Evolutionary conservation across 2,888 invertebrate species (phyloP), one percentile per base, ranked within the genome.

Genomic region (Agrochola macilenta): DNA sequence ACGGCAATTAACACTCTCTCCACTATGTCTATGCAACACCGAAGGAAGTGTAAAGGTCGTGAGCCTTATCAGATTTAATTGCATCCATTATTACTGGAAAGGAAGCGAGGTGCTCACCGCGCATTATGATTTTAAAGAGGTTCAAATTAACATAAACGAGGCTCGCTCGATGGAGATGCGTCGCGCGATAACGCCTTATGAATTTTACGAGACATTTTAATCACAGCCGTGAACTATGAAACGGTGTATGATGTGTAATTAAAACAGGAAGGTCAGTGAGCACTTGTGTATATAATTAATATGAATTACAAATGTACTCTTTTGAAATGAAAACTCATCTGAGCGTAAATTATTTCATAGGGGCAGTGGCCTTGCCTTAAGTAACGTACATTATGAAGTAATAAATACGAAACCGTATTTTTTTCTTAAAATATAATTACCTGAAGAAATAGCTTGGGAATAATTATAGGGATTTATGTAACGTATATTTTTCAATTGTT

Each of bases 181-280:
- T 88, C 84, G 78, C 75, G 84, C 90, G 95, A 95, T 95, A 95
- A 91, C 86, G 89, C 85, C 89, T 92, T 93, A 94, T 94, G 94
- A 94, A 92, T 93, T 94, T 94, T 93, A 95, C 90, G 90, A 95
- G 95, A 95, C 94, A 93, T 93, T 95, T 95, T 95, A 96, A 95
- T 95, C 94, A 95, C 92, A 95, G 93, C 95, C 95, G 96, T 96
- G 96, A 96, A 96, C 96, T 96, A 96, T 96, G 96, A 94, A 94
- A 93, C 93, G 88, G 90, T 91, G 92, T 90, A 91, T 90, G 92
- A 91, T 90, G 90, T 91, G 91, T 94, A 95, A 96, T 96, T 96
- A 96, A 94, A 95, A 92, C 93, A 92, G 95, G 95, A 95, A 96
- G 96, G 96, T 96, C 96, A 96, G 94, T 96, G 95, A 94, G 95